These are phyloP conservation scores for Meteorus colon DNA, from an alignment of 2,888 invertebrate species.

Conservation along the genomic window DNA sequence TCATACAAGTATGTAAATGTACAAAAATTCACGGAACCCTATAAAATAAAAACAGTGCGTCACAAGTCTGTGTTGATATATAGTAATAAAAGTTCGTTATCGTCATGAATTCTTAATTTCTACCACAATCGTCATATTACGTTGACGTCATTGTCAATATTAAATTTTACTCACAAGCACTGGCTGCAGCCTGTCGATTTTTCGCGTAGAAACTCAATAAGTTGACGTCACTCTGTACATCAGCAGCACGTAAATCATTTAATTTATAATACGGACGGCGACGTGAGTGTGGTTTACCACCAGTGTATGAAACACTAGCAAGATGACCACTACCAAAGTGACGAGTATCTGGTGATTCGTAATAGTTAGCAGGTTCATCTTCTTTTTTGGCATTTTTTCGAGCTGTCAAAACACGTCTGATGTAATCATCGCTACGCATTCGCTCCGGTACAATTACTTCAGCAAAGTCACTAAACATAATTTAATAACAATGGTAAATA, in stretches of 20 bases:
- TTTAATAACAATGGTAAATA: constrained; percentile 34
- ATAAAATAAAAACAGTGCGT: background rate
- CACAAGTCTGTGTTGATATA: background rate
- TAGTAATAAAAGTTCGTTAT: background rate
- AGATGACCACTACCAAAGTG: constrained; percentile 84
- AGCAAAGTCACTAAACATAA: constrained; percentile 74
- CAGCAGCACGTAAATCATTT: constrained; percentile 78
- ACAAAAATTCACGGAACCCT: background rate
- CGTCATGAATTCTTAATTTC: constrained; percentile 10
- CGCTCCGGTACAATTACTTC: constrained; percentile 76
- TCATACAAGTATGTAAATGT: no score
- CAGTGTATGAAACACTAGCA: constrained; percentile 89
- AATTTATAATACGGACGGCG: constrained; percentile 82
- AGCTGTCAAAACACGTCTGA: constrained; percentile 81
- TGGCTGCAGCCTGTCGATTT: constrained; percentile 81
- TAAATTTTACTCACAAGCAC: constrained; percentile 68
- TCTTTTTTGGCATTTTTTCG: constrained; percentile 78
- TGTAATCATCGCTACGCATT: constrained; percentile 80
- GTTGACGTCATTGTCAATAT: constrained; percentile 30
- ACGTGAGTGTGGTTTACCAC: constrained; percentile 84
- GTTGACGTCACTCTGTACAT: constrained; percentile 89
- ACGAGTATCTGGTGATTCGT: constrained; percentile 77
- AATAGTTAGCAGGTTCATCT: constrained; percentile 76
- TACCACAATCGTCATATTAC: background rate
- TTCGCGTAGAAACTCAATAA: constrained; percentile 91